These are phyloP conservation scores for Tenthredo mesomela DNA, from an alignment of 2,888 invertebrate genomes.

Conservation along the genomic window DNA sequence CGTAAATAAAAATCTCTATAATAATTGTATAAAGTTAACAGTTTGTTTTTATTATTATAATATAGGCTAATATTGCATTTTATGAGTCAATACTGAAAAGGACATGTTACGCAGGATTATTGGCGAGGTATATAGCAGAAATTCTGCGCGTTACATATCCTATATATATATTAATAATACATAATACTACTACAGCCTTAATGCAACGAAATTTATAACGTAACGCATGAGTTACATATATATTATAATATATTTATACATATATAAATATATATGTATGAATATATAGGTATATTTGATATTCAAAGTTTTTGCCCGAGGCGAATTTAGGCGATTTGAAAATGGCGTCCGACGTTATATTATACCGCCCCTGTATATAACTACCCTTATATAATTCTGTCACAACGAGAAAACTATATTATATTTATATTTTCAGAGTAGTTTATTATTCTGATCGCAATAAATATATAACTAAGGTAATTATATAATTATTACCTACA, in stretches of 20 bases:
- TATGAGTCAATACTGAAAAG: slow-evolving; percentile 48
- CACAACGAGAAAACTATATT: background rate
- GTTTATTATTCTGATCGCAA: slow-evolving; percentile 24
- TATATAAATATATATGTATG: background rate
- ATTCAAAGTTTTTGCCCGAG: slow-evolving; percentile 26
- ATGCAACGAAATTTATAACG: slow-evolving; percentile 28
- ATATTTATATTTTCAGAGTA: background rate
- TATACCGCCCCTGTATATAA: background rate
- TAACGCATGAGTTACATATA: slow-evolving; percentile 17
- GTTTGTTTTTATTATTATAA: background rate
- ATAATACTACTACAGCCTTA: slow-evolving; percentile 40
- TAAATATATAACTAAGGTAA: background rate
- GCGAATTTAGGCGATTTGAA: slow-evolving; percentile 30
- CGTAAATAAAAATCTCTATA: background rate
- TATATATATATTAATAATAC: slow-evolving; percentile 17
- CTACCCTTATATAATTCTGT: slow-evolving; percentile 23
- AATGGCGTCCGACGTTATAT: slow-evolving; percentile 22
- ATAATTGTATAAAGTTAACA: background rate
- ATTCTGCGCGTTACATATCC: slow-evolving; percentile 36
- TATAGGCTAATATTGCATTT: slow-evolving; percentile 42
- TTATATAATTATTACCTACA: slow-evolving; percentile 16
- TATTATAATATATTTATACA: background rate
- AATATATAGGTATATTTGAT: background rate
- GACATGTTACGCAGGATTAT: slow-evolving; percentile 17
- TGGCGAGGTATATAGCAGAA: slow-evolving; percentile 36